Evolutionary conservation across 2,797 vertebrate species (phyloP), one percentile per base, ranked within the genome.

Genomic region (Australoheros facetus): DNA sequence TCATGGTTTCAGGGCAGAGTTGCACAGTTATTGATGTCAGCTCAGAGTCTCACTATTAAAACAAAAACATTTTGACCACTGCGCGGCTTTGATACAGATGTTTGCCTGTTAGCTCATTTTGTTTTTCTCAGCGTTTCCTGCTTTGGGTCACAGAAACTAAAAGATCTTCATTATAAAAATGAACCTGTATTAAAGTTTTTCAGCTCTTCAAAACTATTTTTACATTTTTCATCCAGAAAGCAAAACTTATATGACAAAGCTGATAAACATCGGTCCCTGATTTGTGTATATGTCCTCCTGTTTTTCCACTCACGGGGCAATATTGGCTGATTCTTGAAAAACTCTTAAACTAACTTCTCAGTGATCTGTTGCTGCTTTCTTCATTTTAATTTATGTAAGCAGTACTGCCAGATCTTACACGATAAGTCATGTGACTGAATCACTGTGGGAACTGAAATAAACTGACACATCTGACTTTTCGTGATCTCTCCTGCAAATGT

Each of bases 231-330:
- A 64, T 26, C 21, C 39, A 26, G 21, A 45, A 64, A 45, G 39
- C 21, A 64, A 45, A 64, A 64, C 60, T 26, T 14, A 3, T 13
- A 26, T 48, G 62, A 28, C 14, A 0, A 9, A 48, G 11, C 8
- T 11, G 39, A 28, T 28, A 1, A 66, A 28, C 5, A 0, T 11
- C 19, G 10, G 62, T 9, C 62, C 28, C 3, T 19, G 39, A 66
- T 10, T 45, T 4, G 59, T 42, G 13, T 42, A 5, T 2, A 14
- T 14, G 2, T 45, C 42, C 42, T 45, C 13, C 11, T 42, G 12
- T 1, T 13, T 37, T 11, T 39, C 4, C 13, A 5, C 21, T 26
- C 14, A 55, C 2, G 11, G n/a, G 10, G n/a, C n/a, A 23, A 62
- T 21, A 28, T 13, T 17, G 39, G 21, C 60, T 28, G 39, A 12